Base-by-base conservation (phyloP, 2,888 invertebrate genomes). In the Cloeon dipterum region DNA sequence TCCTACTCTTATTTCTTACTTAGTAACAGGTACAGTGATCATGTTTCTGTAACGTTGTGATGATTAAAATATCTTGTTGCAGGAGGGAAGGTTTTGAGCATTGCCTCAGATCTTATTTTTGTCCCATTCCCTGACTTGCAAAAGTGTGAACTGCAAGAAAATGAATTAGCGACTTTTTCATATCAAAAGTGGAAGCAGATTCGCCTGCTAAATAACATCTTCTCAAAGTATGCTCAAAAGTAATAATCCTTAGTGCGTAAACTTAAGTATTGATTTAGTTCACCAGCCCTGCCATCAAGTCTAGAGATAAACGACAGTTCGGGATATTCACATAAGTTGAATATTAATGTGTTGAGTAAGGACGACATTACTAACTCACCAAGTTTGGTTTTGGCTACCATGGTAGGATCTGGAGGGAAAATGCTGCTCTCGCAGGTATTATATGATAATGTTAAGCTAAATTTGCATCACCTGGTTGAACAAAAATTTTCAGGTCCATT, bases 351-450 rank as follows among this genome's bases (percentile, higher is more conserved):
- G 20, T 57, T 83, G 40, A 82, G 81, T 1, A 74, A 74, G 0
- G 83, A 83, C 49, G 82, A 83, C 53, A 83, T 81, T 0, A 83
- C 83, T 82, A 75, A 82, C 39, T 82, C 82, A 0, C 83, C 83
- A 1, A 81, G 81, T 42, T 60, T 83, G 38, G 57, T 83, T 39
- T 61, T 79, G 46, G 82, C 82, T 2, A 65, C 66, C 1, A 61
- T 63, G 26, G 65, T 69, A 34, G 60, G 65, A 18, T 69, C 49
- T 3, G 67, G 65, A 13, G 83, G 83, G 13, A 65, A 69, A 44
- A 78, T 78, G 4, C 70, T 85, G 32, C 82, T 85, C 51, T 83
- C 83, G 18, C 77, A 77, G 62, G 76, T 75, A 50, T 39, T 20
- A 11, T 19, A 4, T 16, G n/a, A 13, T 16, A 18, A 14, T 14